A percentile compares a stretch with the other conserved stretches of the same genome.
Evolutionary conservation across 2,113 vertebrate genomes (phyloP).

Genomic region (Mustela nigripes): DNA sequence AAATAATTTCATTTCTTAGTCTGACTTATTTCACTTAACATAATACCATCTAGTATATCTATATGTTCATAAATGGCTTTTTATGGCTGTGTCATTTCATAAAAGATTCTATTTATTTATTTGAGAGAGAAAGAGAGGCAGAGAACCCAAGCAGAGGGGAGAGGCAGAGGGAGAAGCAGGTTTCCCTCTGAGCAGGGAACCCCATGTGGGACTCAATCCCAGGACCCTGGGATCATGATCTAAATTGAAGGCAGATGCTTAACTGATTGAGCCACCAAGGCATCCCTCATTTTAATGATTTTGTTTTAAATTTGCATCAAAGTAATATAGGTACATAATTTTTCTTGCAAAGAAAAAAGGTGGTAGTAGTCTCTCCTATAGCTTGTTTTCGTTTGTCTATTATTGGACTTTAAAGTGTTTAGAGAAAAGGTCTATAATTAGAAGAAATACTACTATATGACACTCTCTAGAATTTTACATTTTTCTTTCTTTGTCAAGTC

Average conservation of each 20-base stretch:
- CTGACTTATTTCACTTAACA: background rate
- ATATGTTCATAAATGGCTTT: background rate
- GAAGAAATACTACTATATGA: conserved; percentile 30
- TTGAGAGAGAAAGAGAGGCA: too few species aligned
- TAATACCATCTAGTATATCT: background rate
- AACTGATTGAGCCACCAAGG: too few species aligned
- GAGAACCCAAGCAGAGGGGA: too few species aligned
- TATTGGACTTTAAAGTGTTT: background rate
- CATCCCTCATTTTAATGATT: background rate
- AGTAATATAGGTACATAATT: background rate
- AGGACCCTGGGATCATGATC: too few species aligned
- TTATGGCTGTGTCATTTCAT: background rate
- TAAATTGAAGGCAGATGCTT: too few species aligned
- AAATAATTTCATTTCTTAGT: background rate
- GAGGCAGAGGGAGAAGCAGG: too few species aligned
- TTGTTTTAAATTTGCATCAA: background rate
- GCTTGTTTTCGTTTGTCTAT: background rate
- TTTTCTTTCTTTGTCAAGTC: background rate
- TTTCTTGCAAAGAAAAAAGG: background rate
- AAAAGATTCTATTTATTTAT: too few species aligned
- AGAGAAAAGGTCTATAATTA: background rate
- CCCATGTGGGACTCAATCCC: too few species aligned
- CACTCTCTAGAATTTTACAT: background rate
- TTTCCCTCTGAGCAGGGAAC: too few species aligned
- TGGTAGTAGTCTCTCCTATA: background rate